These are phyloP conservation scores for Ctenochaetus hawaiiensis DNA, from an alignment of 2,797 vertebrate species.

Conservation along the genomic window DNA sequence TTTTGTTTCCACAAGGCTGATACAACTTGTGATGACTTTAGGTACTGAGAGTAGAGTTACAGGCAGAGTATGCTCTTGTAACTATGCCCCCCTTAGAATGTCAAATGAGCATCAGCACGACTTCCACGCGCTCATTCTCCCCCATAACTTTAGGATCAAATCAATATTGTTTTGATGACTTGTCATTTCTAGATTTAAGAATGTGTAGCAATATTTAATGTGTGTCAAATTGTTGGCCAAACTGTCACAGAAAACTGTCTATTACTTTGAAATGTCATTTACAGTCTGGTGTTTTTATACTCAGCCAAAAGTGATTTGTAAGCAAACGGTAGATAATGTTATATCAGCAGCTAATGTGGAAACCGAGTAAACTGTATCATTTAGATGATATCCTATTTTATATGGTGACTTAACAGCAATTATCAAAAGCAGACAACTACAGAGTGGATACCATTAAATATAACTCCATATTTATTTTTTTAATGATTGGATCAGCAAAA, in stretches of 20 bases:
- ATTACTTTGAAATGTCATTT: not conserved
- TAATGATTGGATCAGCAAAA: not conserved
- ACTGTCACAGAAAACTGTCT: not conserved
- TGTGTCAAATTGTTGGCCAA: not conserved
- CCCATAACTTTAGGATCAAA: not conserved
- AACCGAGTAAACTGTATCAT: not conserved
- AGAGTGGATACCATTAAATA: constrained; percentile 10
- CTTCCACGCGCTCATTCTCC: not conserved
- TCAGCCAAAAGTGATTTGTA: not conserved
- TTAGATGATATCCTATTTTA: constrained; percentile 12
- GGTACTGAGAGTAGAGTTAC: not conserved
- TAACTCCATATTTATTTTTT: constrained; percentile 15
- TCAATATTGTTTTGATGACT: not conserved
- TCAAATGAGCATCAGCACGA: constrained; percentile 15
- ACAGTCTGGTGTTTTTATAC: not conserved
- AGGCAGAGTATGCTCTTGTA: not conserved
- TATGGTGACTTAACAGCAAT: constrained; percentile 8
- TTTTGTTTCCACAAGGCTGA: constrained; percentile 48
- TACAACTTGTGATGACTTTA: constrained; percentile 48
- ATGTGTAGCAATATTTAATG: not conserved
- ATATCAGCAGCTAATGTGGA: constrained; percentile 7
- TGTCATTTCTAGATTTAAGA: not conserved
- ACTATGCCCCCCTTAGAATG: constrained; percentile 13
- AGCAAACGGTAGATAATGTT: not conserved
- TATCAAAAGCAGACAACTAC: not conserved